Conservation (phyloP, 2,797 vertebrate species). For the Acanthornis magna region DNA sequence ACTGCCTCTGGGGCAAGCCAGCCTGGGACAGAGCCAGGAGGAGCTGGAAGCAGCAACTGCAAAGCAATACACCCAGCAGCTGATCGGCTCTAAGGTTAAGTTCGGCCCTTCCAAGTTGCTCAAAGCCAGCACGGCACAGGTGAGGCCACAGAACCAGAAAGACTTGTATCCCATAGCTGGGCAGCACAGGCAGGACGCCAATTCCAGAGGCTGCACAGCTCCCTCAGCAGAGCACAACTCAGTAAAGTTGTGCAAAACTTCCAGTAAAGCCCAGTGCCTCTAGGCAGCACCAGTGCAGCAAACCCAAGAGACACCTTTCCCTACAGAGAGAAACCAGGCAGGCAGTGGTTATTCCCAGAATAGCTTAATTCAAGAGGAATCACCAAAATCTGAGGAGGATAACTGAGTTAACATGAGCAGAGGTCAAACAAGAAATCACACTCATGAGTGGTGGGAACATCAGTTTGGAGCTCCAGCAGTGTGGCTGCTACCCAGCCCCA, state of each 20-base stretch:
- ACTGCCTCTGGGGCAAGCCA: neutral
- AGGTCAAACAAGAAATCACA: neutral
- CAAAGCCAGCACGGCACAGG: neutral
- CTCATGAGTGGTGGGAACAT: neutral
- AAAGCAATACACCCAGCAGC: neutral
- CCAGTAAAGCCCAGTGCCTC: neutral
- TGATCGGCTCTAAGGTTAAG: neutral
- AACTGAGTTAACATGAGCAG: accelerated
- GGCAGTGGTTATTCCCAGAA: accelerated
- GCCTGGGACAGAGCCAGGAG: accelerated
- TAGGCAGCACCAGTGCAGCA: accelerated
- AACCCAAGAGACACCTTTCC: neutral
- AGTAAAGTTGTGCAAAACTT: too few relatives aligned
- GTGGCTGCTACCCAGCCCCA: too few relatives aligned
- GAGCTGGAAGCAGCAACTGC: neutral
- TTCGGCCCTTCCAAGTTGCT: neutral
- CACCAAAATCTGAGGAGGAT: neutral
- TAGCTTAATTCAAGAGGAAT: accelerated
- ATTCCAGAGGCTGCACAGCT: neutral
- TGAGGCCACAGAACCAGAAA: neutral
- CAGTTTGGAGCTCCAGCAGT: neutral
- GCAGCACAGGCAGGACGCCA: neutral
- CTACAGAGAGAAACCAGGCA: neutral
- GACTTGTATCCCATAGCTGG: neutral
- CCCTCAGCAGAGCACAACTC: neutral